Evolutionary conservation across 2,888 invertebrate species (phyloP).

Genomic region (Malthinus flaveolus): DNA sequence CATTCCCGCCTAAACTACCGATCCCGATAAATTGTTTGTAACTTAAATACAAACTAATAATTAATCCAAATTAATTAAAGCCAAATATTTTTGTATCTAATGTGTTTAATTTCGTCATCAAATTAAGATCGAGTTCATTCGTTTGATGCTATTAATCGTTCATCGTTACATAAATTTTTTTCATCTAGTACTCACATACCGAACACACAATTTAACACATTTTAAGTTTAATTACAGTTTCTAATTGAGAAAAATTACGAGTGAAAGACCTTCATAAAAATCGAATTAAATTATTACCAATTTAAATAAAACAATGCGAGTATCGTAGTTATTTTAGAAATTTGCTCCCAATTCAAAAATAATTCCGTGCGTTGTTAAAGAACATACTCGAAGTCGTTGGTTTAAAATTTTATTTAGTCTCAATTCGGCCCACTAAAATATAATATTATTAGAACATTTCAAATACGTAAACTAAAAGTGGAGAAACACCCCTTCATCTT

Average conservation of each 20-base stretch:
- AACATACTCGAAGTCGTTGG: too few relatives aligned
- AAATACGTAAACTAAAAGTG: neutral
- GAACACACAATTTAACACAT: neutral
- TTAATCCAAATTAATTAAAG: too few relatives aligned
- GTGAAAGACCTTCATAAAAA: neutral
- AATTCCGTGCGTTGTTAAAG: neutral
- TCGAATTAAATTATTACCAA: constrained; percentile 1
- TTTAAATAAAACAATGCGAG: constrained; percentile 1
- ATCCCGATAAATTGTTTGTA: too few relatives aligned
- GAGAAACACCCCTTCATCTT: constrained; percentile 2
- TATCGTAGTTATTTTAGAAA: neutral
- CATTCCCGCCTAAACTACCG: too few relatives aligned
- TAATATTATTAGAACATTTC: too few relatives aligned
- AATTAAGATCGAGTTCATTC: neutral
- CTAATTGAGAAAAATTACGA: neutral
- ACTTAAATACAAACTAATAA: too few relatives aligned
- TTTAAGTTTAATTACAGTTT: constrained; percentile 3
- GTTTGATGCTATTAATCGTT: neutral
- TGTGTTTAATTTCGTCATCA: too few relatives aligned
- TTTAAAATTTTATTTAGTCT: too few relatives aligned
- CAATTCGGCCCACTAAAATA: too few relatives aligned
- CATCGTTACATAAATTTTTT: constrained; percentile 1
- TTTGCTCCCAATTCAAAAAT: constrained; percentile 5
- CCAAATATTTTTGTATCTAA: too few relatives aligned
- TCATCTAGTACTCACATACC: constrained; percentile 1